A percentile compares a stretch with the other conserved stretches of the same genome.
Conservation (phyloP, 1,140 invertebrate species). For the Drosophila nannoptera region DNA sequence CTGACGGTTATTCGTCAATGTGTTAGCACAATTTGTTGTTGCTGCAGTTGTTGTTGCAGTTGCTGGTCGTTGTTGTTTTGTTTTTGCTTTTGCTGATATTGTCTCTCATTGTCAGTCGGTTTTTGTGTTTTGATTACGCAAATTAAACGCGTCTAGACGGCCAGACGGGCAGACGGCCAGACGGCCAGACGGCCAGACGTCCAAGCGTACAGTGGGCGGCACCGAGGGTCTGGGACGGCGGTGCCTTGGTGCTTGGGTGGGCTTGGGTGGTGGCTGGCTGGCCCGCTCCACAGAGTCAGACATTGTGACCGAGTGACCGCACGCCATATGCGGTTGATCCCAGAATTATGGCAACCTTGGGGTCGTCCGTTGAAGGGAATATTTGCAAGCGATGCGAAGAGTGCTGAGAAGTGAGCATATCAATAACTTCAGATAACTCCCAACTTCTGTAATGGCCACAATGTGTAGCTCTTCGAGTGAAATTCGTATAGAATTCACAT, state of each 20-base stretch:
- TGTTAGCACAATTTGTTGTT: slow-evolving; percentile 49
- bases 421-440: too few relatives aligned
- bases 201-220: slow-evolving; percentile 17
- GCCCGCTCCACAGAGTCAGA: slow-evolving; percentile 4
- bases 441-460: too few relatives aligned
- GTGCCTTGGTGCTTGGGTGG: not conserved
- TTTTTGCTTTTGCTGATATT: slow-evolving; percentile 55
- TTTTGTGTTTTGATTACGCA: slow-evolving; percentile 74
- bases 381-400: too few relatives aligned
- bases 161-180: slow-evolving; percentile 33
- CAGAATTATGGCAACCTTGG: slow-evolving; percentile 41
- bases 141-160: slow-evolving; percentile 73
- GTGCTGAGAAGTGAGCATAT: too few relatives aligned
- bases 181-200: slow-evolving; percentile 22
- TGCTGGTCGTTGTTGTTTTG: slow-evolving; percentile 14
- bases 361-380: too few relatives aligned
- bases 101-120: slow-evolving; percentile 68
- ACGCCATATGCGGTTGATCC: slow-evolving; percentile 39
- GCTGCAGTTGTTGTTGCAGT: slow-evolving; percentile 9
- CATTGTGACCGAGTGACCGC: slow-evolving; percentile 43
- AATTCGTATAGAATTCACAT: too few relatives aligned
- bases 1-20: slow-evolving; percentile 42
- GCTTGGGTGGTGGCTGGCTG: not conserved
- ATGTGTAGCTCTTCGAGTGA: too few relatives aligned
- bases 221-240: not conserved